These are phyloP conservation scores for Myotis brandtii DNA, from an alignment of 2,113 vertebrate species.

Conservation along the genomic window DNA sequence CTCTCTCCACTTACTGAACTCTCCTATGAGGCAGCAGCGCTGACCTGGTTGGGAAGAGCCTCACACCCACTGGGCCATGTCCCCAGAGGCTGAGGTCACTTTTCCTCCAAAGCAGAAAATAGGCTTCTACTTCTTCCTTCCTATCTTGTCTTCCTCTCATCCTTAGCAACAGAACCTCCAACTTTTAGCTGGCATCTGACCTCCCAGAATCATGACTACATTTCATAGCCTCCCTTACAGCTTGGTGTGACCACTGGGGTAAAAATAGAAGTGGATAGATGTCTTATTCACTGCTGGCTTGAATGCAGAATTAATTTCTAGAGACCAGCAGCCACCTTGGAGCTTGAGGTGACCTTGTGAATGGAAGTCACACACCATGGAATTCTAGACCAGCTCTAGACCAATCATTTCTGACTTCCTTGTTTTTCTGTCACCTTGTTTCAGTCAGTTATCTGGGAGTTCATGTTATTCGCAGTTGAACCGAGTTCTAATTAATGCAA, in stretches of 20 bases:
- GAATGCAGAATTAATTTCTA: not conserved
- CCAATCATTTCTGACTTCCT: not conserved
- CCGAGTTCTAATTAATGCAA: not conserved
- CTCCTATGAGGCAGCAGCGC: not conserved
- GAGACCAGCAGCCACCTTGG: not conserved
- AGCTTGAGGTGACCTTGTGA: constrained; percentile 3
- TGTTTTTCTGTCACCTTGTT: not conserved
- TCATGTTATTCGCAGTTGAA: not conserved
- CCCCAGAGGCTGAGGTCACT: not conserved
- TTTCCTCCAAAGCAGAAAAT: not conserved
- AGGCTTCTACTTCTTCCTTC: not conserved
- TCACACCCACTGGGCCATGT: not conserved
- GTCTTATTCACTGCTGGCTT: not conserved
- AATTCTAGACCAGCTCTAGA: not conserved
- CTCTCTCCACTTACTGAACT: not conserved
- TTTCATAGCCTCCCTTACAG: not conserved
- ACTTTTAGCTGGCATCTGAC: not conserved
- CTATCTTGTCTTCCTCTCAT: not conserved
- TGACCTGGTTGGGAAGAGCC: not conserved
- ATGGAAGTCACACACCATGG: not conserved
- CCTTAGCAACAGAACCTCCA: not conserved
- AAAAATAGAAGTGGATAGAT: not conserved
- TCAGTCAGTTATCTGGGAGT: not conserved
- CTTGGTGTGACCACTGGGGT: not conserved
- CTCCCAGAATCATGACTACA: not conserved